Evolutionary conservation across 2,888 invertebrate genomes (phyloP), one percentile per base, ranked within the genome.

Genomic region (Trachelus troglodyta): DNA sequence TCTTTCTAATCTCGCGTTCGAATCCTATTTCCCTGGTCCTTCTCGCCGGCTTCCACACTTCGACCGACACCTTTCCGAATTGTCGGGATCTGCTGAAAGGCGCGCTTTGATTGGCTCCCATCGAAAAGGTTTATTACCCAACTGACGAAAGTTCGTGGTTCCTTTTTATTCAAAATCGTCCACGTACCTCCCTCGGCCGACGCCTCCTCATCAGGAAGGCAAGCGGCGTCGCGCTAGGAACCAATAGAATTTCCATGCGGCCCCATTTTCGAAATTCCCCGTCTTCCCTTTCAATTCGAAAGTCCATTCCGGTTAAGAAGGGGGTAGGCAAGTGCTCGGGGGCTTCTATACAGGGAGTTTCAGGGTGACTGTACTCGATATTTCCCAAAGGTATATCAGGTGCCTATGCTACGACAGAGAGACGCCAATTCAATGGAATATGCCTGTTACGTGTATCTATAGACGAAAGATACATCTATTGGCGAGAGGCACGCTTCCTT

Each of bases 241-340:
- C 33, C 71, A 71, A 71, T 71, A 71, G 31, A 71, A 71, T 71
- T 71, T 71, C 71, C 71, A 34, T 71, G 71, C 31, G 71, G 33
- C 34, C 71, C 71, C 56, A 23, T 56, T 56, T 56, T 23, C 56
- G 23, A 56, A 56, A 56, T 56, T 23, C 9, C 56, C 23, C 56
- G 56, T 56, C 56, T 56, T 56, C 56, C 56, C 56, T 56, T 56
- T 56, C 56, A 56, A 56, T 56, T 56, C 56, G 23, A 56, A 56
- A 56, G 56, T 56, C 56, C 56, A 56, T 56, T 56, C 23, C 56
- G 56, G 15, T 23, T 56, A 15, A 56, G 23, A 56, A 56, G 56
- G 15, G 40, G 23, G 23, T 56, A 56, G 56, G 23, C 23, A 23
- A 23, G 23, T 23, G 56, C 23, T 56, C 9, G 2, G 1, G 56